Base-by-base conservation (phyloP, 1,140 invertebrate genomes). In the Harpegnathos saltator region DNA sequence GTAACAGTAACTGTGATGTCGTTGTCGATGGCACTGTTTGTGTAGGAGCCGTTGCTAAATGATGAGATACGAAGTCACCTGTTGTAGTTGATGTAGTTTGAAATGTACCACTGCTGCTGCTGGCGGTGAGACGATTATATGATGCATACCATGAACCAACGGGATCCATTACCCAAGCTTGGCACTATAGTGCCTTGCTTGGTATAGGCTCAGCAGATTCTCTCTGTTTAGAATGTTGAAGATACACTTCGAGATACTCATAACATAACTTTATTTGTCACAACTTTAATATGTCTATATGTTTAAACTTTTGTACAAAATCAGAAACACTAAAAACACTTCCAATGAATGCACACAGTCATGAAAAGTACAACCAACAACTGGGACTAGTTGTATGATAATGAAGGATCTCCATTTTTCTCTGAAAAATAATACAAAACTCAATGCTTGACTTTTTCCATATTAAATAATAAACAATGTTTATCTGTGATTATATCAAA, bases 131-230 rank as follows among this genome's bases (percentile, higher is more conserved):
- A 87, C 96, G 96, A 94, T 97, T 97, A 95, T 97, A 97, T 66
- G 96, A 96, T 90, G 96, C 95, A 92, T 96, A 96, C 97, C 97
- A 97, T 95, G 97, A 96, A 95, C 96, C 96, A 94, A 96, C 96
- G 91, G 97, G 96, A 96, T 97, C 97, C 96, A 97, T 97, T 90
- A 92, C 91, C 90, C 92, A 90, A 84, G 80, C 78, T 88, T 85
- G 90, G 91, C 92, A 92, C 92, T 48, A 72, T 17, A 85, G 91
- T 93, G 92, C 92, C 92, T 89, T 84, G 88, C 84, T 83, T 84
- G 88, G 85, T 91, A 88, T 78, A 86, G 26, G 56, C 80, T 82
- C 44, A 68, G 81, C 83, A 90, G 85, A 81, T 83, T 86, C 73
- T 86, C 22, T 59, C 82, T 62, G 54, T 29, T 83, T 44, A 26